These are phyloP conservation scores for Agrochola lychnidis DNA, from an alignment of 2,888 invertebrate genomes.

Conservation along the genomic window DNA sequence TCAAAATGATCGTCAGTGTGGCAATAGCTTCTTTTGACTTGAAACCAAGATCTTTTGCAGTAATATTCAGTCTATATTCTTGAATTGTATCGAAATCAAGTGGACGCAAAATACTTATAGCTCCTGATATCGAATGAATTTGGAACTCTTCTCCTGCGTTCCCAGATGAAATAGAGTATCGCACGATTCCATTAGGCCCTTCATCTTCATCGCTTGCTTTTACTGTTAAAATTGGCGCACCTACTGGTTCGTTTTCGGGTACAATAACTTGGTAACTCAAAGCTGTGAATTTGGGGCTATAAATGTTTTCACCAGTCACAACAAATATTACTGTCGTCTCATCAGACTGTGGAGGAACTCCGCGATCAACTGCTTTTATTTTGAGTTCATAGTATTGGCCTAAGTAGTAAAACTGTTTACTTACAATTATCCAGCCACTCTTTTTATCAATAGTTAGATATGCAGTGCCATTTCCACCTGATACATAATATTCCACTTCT, in stretches of 20 bases:
- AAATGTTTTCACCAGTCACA: constrained; percentile 95
- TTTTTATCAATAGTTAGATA: constrained; percentile 93
- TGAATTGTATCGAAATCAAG: constrained; percentile 97
- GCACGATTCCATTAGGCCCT: constrained; percentile 97
- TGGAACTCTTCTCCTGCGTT: constrained; percentile 95
- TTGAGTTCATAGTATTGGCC: constrained; percentile 93
- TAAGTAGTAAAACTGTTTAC: constrained; percentile 89
- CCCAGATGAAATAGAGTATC: constrained; percentile 96
- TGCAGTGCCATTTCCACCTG: constrained; percentile 94
- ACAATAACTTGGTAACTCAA: constrained; percentile 97
- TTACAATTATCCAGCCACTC: constrained; percentile 96
- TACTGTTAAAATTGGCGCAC: constrained; percentile 95
- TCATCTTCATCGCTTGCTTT: constrained; percentile 96
- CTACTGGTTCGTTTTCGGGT: constrained; percentile 97
- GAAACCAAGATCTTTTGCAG: constrained; percentile 96
- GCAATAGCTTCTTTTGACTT: constrained; percentile 94
- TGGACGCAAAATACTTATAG: constrained; percentile 94
- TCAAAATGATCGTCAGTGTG: constrained; percentile 95
- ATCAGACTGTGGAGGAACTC: constrained; percentile 96
- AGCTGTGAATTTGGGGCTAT: constrained; percentile 95
- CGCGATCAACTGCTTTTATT: constrained; percentile 95
- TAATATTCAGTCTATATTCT: constrained; percentile 96
- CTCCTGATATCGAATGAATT: constrained; percentile 94
- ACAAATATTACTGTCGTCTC: constrained; percentile 94
- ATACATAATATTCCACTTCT: constrained; percentile 94